These are phyloP conservation scores for Ennomos fuscantarius DNA, from an alignment of 2,888 invertebrate species.

Conservation along the genomic window DNA sequence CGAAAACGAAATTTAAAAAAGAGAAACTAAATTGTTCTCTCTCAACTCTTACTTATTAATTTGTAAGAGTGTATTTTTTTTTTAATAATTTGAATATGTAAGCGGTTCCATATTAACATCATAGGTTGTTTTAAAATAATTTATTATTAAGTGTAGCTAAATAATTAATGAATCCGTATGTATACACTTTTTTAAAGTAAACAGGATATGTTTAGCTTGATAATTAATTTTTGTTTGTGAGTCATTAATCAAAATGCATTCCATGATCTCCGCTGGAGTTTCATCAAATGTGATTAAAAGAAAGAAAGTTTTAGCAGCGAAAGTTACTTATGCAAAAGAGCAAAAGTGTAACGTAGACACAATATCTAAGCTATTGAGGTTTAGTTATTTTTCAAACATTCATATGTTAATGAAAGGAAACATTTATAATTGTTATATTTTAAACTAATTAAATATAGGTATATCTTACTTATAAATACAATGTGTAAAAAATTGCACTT, in stretches of 20 bases:
- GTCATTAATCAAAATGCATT: conserved; percentile 26
- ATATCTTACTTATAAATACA: neutral
- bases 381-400: conserved; percentile 25
- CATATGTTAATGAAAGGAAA: conserved; percentile 31
- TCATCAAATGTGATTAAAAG: conserved; percentile 23
- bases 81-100: too few species aligned
- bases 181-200: conserved; percentile 7
- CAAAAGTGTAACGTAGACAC: conserved; percentile 30
- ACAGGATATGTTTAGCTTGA: conserved; percentile 23
- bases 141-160: neutral
- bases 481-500: neutral
- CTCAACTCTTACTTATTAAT: too few species aligned
- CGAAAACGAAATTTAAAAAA: too few species aligned
- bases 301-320: conserved; percentile 31
- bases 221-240: conserved; percentile 10
- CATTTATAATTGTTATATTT: conserved; percentile 3
- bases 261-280: conserved; percentile 10
- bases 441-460: conserved; percentile 2
- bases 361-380: conserved; percentile 28
- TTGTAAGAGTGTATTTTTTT: neutral
- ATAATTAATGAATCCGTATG: neutral
- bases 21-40: too few species aligned
- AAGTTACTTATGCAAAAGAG: conserved; percentile 38
- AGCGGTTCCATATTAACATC: neutral
- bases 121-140: neutral